These are phyloP conservation scores for Mythimna loreyi DNA, from an alignment of 2,888 invertebrate species.

Conservation along the genomic window DNA sequence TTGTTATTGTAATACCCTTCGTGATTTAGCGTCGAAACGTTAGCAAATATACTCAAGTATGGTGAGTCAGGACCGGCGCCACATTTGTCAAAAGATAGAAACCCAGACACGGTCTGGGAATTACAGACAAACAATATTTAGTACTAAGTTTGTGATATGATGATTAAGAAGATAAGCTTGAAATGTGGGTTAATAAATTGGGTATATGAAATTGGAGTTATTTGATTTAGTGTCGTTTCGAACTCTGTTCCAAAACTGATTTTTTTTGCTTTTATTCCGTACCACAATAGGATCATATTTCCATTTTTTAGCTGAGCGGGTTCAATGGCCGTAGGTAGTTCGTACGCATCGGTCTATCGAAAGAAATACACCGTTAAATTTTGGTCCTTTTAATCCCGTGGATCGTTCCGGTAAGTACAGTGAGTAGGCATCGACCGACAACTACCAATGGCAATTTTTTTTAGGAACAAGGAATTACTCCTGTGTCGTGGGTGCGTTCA, in stretches of 20 bases:
- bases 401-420: too few relatives aligned
- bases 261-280: too few relatives aligned
- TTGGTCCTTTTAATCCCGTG: too few relatives aligned
- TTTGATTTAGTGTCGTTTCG: neutral
- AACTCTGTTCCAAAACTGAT: neutral
- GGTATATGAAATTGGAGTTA: neutral
- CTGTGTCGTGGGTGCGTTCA: too few relatives aligned
- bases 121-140: conserved; percentile 57
- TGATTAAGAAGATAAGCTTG: conserved; percentile 5
- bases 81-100: conserved; percentile 72
- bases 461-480: too few relatives aligned
- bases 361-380: too few relatives aligned
- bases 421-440: too few relatives aligned
- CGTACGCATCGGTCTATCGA: too few relatives aligned
- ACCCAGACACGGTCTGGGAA: conserved; percentile 45
- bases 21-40: conserved; percentile 50
- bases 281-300: too few relatives aligned
- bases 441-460: too few relatives aligned
- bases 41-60: conserved; percentile 50
- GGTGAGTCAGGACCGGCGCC: conserved; percentile 71
- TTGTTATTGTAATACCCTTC: conserved; percentile 45
- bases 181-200: neutral
- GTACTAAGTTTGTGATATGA: neutral
- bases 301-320: too few relatives aligned
- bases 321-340: too few relatives aligned